Evolutionary conservation across 1,140 invertebrate species (phyloP).

Genomic region (Tetramorium alpestre): DNA sequence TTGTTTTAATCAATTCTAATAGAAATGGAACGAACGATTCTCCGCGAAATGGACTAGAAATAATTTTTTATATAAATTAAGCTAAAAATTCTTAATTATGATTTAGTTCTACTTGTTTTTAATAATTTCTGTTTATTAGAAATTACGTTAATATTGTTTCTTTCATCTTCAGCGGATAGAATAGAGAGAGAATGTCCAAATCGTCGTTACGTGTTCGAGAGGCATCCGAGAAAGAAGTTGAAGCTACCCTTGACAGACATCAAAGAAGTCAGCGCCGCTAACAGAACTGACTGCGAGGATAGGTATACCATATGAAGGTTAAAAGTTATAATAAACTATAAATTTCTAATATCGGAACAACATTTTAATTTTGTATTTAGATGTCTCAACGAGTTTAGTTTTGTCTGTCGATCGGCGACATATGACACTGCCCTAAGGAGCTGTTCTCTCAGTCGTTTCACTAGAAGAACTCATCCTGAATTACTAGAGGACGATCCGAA

Average conservation of each 20-base stretch:
- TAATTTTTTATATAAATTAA: not conserved
- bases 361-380: conserved; percentile 78
- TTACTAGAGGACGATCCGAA: conserved; percentile 93
- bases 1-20: not conserved
- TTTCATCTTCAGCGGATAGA: conserved; percentile 89
- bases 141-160: not conserved
- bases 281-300: conserved; percentile 95
- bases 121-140: not conserved
- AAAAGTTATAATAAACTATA: not conserved
- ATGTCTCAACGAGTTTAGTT: conserved; percentile 95
- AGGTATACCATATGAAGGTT: conserved; percentile 83
- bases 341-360: not conserved
- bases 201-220: conserved; percentile 94
- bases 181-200: conserved; percentile 95
- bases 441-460: conserved; percentile 93
- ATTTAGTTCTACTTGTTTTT: not conserved
- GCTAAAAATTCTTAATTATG: not conserved
- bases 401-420: conserved; percentile 94
- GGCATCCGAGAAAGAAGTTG: conserved; percentile 93
- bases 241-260: conserved; percentile 92
- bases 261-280: conserved; percentile 92
- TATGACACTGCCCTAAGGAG: conserved; percentile 91
- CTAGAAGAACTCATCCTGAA: conserved; percentile 93
- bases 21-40: not conserved
- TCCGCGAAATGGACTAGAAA: not conserved